Evolutionary conservation across 2,797 vertebrate species (phyloP), one percentile per base, ranked within the genome.

Genomic region (Pangasius macronema): DNA sequence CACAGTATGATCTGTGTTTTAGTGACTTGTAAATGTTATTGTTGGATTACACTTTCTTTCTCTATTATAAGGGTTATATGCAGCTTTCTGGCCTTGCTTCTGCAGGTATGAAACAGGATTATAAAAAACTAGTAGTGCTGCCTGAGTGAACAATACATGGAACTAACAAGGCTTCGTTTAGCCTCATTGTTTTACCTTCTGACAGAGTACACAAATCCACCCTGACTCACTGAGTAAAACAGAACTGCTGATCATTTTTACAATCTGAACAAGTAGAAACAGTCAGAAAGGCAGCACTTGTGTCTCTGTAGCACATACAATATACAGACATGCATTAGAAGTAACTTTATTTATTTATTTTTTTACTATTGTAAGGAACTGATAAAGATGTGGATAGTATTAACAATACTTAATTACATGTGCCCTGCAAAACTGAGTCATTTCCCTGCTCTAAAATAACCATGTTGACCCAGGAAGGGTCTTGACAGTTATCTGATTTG

Each of bases 101-200:
- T 51, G 42, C 27, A 67, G 16, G 9, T 65, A 82, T 46, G 61
- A 49, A 82, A 82, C 36, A 42, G 59, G 49, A 76, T 82, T 84
- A 42, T 84, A 42, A 88, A 88, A 83, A 84, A 72, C 59, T 84
- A 80, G 20, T 22, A 76, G 39, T 33, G 75, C 49, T 86, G 42
- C 53, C 42, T 49, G 89, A 86, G 82, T 91, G 92, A 93, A 93
- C 92, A 93, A 91, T 85, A 88, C 81, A 83, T 83, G 90, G 90
- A 94, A 91, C 90, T 89, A 59, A 85, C 85, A 92, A 88, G 86
- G 90, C 88, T 30, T n/a, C 53, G 59, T 92, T 91, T 88, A 83
- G 84, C 83, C 88, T 91, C 90, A 93, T 92, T 93, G 93, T 94
- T 93, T 79, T 65, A 82, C 89, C 88, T 79, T 72, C 88, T 90